These are phyloP conservation scores for Lagopus leucura DNA, from an alignment of 2,113 vertebrate species.

Conservation along the genomic window DNA sequence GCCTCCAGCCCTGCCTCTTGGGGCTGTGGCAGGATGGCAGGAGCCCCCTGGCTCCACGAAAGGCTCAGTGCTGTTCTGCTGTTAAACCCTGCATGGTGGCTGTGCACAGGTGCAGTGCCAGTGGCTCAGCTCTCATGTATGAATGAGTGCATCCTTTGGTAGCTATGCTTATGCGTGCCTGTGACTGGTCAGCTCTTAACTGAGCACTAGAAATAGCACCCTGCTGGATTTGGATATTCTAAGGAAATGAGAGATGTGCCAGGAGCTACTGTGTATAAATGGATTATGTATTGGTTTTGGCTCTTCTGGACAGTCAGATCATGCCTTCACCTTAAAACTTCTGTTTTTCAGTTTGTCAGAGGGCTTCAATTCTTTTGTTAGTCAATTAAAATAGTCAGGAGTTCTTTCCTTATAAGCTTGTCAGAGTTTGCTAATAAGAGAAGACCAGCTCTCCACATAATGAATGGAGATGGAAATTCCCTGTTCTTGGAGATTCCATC, in stretches of 20 bases:
- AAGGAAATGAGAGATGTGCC: not conserved
- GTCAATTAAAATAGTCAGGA: not conserved
- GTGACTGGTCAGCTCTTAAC: not conserved
- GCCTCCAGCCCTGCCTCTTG: not conserved
- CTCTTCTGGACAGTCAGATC: not conserved
- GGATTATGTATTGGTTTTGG: not conserved
- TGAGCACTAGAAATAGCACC: not conserved
- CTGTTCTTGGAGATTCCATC: not conserved
- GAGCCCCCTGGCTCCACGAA: not conserved
- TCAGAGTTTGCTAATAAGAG: constrained; percentile 2
- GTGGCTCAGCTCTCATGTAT: not conserved
- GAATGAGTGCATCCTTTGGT: not conserved
- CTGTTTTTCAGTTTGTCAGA: not conserved
- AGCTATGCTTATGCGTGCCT: not conserved
- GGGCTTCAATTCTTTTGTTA: not conserved
- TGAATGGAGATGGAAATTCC: not conserved
- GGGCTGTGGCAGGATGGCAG: rapidly evolving
- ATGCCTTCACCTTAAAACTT: not conserved
- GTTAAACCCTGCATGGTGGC: not conserved
- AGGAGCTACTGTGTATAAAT: not conserved
- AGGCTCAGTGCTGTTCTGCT: not conserved
- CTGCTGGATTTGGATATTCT: not conserved
- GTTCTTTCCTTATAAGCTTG: not conserved
- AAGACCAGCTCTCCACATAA: not conserved
- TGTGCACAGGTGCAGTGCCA: not conserved